Conservation (phyloP, 2,888 invertebrate genomes). For the Dolichopus griseipennis region DNA sequence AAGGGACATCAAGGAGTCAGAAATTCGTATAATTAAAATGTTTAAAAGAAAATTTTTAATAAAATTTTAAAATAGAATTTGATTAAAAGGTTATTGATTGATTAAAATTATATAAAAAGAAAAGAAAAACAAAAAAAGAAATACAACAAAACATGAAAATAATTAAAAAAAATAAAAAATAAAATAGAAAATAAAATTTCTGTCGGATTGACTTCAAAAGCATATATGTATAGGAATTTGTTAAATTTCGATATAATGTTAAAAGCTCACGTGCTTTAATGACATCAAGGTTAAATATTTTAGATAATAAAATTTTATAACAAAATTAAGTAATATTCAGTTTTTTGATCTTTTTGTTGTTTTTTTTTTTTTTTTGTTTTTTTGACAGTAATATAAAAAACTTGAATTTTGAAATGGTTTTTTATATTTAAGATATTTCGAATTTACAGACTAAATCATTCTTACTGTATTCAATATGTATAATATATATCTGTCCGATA, state of each 20-base stretch:
- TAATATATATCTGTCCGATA: too few relatives aligned
- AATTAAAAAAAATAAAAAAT: neutral
- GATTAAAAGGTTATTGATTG: slow-evolving; percentile 5
- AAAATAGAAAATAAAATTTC: neutral
- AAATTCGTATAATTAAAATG: too few relatives aligned
- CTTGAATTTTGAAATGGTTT: too few relatives aligned
- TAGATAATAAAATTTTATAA: neutral
- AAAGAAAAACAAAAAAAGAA: neutral
- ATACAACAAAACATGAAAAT: neutral
- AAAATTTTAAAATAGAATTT: too few relatives aligned
- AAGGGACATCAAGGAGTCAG: too few relatives aligned
- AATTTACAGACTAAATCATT: too few relatives aligned
- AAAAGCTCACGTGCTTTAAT: neutral
- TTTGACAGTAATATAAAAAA: too few relatives aligned
- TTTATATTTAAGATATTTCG: too few relatives aligned
- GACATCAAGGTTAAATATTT: neutral
- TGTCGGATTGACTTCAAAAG: neutral
- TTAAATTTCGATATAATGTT: neutral
- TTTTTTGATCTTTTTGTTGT: too few relatives aligned
- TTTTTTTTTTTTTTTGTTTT: too few relatives aligned
- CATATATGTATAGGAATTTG: neutral
- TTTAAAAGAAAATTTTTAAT: too few relatives aligned
- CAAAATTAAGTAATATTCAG: neutral
- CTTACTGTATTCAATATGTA: too few relatives aligned
- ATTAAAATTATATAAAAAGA: neutral